Conservation (phyloP, 2,888 invertebrate species). For the Portevinia maculata region DNA sequence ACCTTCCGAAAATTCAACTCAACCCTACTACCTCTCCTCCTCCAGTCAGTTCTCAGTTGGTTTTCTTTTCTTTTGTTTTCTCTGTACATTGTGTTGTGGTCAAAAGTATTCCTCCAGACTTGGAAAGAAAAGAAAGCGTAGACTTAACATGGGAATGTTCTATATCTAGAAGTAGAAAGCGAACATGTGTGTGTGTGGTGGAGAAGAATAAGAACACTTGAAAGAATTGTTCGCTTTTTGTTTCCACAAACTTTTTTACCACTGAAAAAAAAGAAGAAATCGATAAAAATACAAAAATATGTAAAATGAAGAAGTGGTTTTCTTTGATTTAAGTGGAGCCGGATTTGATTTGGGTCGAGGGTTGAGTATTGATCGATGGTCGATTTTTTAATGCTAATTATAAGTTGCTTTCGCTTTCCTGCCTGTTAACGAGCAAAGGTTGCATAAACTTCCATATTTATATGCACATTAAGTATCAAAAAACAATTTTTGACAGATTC, state of each 20-base stretch:
- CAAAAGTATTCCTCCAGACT: not conserved
- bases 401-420: too few species aligned
- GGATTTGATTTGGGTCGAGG: too few species aligned
- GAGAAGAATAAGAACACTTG: slow-evolving; percentile 26
- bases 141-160: slow-evolving; percentile 28
- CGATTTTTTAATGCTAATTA: too few species aligned
- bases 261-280: slow-evolving; percentile 54
- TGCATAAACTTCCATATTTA: too few species aligned
- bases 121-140: slow-evolving; percentile 35
- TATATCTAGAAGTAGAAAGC: slow-evolving; percentile 59
- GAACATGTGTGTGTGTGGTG: slow-evolving; percentile 48
- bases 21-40: not conserved
- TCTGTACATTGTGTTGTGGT: slow-evolving; percentile 18
- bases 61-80: slow-evolving; percentile 43
- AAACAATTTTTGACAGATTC: too few species aligned
- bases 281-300: slow-evolving; percentile 59
- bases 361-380: too few species aligned
- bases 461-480: too few species aligned
- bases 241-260: slow-evolving; percentile 67
- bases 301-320: slow-evolving; percentile 27
- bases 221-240: slow-evolving; percentile 47
- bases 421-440: too few species aligned
- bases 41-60: slow-evolving; percentile 6
- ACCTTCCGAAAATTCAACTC: too few species aligned
- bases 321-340: not conserved